These are phyloP conservation scores for Zaprionus bogoriensis DNA, from an alignment of 2,888 invertebrate species.

Conservation along the genomic window DNA sequence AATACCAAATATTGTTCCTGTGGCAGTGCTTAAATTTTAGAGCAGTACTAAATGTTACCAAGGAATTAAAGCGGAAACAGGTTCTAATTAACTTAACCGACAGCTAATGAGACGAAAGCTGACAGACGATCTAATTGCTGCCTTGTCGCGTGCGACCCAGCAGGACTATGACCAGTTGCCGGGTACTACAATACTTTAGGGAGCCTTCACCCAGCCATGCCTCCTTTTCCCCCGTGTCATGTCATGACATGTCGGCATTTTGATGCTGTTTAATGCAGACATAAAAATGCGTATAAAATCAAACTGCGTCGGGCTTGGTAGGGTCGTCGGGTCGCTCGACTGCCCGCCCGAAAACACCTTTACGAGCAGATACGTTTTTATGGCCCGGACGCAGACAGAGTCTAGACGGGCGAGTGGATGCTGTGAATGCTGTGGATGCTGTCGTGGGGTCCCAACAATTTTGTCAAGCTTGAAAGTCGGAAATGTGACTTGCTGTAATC, in stretches of 20 bases:
- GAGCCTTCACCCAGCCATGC: too few relatives aligned
- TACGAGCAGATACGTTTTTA: slow-evolving; percentile 48
- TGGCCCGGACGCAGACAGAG: slow-evolving; percentile 53
- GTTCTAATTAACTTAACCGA: neutral
- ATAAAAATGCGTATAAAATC: slow-evolving; percentile 67
- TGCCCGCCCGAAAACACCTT: slow-evolving; percentile 57
- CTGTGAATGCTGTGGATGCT: slow-evolving; percentile 13
- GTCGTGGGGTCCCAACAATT: slow-evolving; percentile 4
- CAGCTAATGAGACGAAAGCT: neutral
- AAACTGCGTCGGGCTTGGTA: slow-evolving; percentile 47
- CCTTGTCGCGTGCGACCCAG: too few relatives aligned
- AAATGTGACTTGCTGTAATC: slow-evolving; percentile 54
- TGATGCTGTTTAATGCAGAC: slow-evolving; percentile 50
- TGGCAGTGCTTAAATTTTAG: too few relatives aligned
- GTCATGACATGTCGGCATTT: slow-evolving; percentile 34
- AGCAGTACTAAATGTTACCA: too few relatives aligned
- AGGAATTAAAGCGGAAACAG: too few relatives aligned
- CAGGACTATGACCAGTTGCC: too few relatives aligned
- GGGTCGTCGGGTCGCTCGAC: slow-evolving; percentile 1
- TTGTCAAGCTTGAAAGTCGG: slow-evolving; percentile 19
- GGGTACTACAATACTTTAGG: too few relatives aligned
- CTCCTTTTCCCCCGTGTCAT: slow-evolving; percentile 3
- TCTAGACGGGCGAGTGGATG: slow-evolving; percentile 48
- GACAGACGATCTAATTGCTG: neutral
- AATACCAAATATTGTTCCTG: too few relatives aligned